Conservation (phyloP, 2,797 vertebrate genomes). For the Darevskia mixta region DNA sequence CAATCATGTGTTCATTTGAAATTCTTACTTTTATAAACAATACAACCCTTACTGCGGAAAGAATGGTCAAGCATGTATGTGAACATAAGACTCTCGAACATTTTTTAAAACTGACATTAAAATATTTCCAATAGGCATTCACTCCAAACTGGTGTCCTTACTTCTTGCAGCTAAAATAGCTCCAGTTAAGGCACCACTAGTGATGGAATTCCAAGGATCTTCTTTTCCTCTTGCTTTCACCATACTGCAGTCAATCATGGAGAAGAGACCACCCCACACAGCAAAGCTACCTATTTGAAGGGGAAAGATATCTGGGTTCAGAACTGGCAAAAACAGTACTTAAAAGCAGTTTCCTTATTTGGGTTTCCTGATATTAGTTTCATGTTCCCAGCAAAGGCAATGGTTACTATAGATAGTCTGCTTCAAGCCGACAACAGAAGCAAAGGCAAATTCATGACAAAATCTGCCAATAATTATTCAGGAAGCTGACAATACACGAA, state of each 20-base stretch:
- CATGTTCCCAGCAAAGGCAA: not conserved
- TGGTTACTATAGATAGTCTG: not conserved
- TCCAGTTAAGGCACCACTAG: slow-evolving; percentile 95
- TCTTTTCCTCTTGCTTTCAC: slow-evolving; percentile 95
- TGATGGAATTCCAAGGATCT: slow-evolving; percentile 99
- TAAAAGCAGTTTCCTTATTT: not conserved
- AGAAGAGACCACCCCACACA: slow-evolving; percentile 97
- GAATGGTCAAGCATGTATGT: not conserved
- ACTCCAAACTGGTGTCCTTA: slow-evolving; percentile 77
- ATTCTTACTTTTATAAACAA: not conserved
- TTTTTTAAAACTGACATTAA: not conserved
- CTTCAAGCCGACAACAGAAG: not conserved
- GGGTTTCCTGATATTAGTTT: too few relatives aligned
- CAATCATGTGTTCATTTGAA: not conserved
- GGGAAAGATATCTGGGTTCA: not conserved
- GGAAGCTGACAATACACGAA: not conserved
- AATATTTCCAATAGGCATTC: not conserved
- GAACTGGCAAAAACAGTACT: not conserved
- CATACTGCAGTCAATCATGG: slow-evolving; percentile 97
- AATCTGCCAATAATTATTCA: not conserved
- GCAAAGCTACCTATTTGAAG: slow-evolving; percentile 91
- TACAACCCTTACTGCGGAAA: not conserved
- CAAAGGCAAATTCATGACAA: not conserved
- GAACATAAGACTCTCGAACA: not conserved
- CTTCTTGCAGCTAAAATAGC: slow-evolving; percentile 97